A percentile compares a stretch with the other conserved stretches of the same genome.
Evolutionary conservation across 2,113 vertebrate genomes (phyloP).

Genomic region (Grammomys dolichurus): DNA sequence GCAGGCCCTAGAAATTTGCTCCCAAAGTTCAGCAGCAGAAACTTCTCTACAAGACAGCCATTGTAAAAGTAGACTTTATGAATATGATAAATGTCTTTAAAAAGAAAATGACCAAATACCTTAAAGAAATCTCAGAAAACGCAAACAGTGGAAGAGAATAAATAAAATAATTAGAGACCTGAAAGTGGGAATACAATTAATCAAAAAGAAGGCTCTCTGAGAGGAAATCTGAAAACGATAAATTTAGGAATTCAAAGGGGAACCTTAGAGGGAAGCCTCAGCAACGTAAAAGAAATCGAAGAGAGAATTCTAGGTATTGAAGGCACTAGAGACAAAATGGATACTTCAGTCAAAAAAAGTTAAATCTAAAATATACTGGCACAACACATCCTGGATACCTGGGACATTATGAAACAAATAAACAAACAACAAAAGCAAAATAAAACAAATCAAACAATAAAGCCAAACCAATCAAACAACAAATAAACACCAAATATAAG

Average conservation of each 20-base stretch:
- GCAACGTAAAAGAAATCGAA: not conserved
- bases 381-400: not conserved
- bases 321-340: not conserved
- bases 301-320: not conserved
- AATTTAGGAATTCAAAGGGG: not conserved
- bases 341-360: not conserved
- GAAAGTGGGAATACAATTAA: not conserved
- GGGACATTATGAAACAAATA: not conserved
- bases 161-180: not conserved
- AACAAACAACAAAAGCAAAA: too few species aligned
- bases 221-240: not conserved
- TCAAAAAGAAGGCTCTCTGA: not conserved
- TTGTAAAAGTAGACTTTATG: not conserved
- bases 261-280: not conserved
- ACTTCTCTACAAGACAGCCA: not conserved
- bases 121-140: not conserved
- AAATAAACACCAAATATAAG: too few species aligned
- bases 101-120: not conserved
- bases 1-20: too few species aligned
- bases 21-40: too few species aligned
- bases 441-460: too few species aligned
- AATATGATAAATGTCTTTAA: not conserved
- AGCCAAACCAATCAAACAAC: too few species aligned
- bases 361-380: not conserved
- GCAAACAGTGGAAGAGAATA: not conserved